Conservation (phyloP, 2,888 invertebrate species). For the Thalpophila matura region DNA sequence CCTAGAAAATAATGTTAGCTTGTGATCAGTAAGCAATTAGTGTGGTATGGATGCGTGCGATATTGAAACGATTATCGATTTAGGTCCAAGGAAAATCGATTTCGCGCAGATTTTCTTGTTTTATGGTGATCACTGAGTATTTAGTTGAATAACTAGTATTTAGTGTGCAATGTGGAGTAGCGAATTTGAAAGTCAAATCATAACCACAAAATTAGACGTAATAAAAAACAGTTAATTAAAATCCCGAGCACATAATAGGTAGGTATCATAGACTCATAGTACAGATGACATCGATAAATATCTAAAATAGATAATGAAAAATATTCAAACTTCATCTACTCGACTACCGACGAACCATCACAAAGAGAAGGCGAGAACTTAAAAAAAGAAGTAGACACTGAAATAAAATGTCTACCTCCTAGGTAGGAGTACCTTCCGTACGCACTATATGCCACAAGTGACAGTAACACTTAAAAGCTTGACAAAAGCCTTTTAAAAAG, state of each 20-base stretch:
- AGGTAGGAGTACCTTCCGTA: no score
- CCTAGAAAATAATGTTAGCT: constrained; percentile 28
- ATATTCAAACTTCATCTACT: background rate
- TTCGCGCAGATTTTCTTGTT: constrained; percentile 39
- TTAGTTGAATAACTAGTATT: background rate
- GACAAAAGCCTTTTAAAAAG: constrained; percentile 86
- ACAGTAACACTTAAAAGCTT: constrained; percentile 79
- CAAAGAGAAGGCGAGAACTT: constrained; percentile 14
- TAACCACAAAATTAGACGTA: no score
- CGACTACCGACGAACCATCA: background rate
- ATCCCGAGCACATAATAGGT: no score
- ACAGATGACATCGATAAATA: no score
- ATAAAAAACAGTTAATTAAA: background rate
- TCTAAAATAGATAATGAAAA: background rate
- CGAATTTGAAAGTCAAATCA: no score
- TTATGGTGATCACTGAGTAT: constrained; percentile 22
- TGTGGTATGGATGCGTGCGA: constrained; percentile 36
- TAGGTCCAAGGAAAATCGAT: constrained; percentile 52
- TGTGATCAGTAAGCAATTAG: constrained; percentile 36
- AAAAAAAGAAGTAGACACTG: constrained; percentile 9
- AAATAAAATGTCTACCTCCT: constrained; percentile 20
- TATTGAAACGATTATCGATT: constrained; percentile 48
- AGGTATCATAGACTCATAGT: no score
- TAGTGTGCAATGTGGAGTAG: background rate
- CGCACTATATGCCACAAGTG: constrained; percentile 59